phyloP scores from a whole-genome alignment of 2,113 vertebrate species.

The Callipepla californica region DNA sequence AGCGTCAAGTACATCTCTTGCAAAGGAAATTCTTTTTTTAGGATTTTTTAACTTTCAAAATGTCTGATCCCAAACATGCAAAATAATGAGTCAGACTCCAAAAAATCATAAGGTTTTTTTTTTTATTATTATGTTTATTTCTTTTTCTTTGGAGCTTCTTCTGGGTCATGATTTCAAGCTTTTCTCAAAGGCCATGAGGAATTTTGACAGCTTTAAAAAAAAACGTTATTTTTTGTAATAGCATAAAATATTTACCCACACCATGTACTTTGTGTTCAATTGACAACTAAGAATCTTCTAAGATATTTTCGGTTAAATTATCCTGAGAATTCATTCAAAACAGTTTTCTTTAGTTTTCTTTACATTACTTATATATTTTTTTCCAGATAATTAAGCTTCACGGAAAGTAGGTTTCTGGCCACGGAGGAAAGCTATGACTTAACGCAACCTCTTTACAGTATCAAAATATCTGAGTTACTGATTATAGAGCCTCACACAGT shows the following conservation, averaged over 20 bases:
- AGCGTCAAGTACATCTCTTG: slow-evolving; percentile 49
- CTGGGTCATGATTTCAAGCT: slow-evolving; percentile 56
- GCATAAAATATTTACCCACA: slow-evolving; percentile 6
- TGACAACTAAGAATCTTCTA: slow-evolving; percentile 25
- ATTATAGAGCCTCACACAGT: neutral
- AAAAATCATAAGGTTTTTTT: slow-evolving; percentile 15
- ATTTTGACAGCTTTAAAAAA: slow-evolving; percentile 10
- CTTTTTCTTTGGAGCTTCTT: slow-evolving; percentile 32
- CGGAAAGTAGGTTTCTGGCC: neutral
- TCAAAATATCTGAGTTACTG: neutral
- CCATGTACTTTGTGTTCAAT: slow-evolving; percentile 20
- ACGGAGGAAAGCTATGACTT: neutral
- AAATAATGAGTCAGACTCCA: slow-evolving; percentile 53
- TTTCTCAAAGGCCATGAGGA: slow-evolving; percentile 22
- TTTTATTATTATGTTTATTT: neutral
- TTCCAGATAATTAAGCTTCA: slow-evolving; percentile 36
- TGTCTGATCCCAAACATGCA: slow-evolving; percentile 54
- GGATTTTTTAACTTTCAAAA: slow-evolving; percentile 50
- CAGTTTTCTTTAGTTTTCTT: neutral
- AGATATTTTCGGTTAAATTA: slow-evolving; percentile 37
- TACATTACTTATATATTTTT: neutral
- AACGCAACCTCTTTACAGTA: neutral
- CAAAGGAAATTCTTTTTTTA: slow-evolving; percentile 51
- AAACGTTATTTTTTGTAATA: slow-evolving; percentile 36
- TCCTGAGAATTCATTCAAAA: slow-evolving; percentile 2